Evolutionary conservation across 2,797 vertebrate species (phyloP), one percentile per base, ranked within the genome.

Genomic region (Pseudopleuronectes americanus): DNA sequence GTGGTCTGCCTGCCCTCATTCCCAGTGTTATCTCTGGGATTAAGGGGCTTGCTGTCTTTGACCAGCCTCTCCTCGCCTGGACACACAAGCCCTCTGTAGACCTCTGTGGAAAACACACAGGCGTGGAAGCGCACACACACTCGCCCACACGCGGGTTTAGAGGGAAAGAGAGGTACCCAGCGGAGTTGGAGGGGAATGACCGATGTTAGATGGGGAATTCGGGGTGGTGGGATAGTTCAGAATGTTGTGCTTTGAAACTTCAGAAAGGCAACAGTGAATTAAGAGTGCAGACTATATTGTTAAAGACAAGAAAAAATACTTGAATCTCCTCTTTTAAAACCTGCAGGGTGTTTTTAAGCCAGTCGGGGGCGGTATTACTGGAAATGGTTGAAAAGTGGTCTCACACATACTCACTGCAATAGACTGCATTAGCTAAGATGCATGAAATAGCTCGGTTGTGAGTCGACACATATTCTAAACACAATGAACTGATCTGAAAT

Each of bases 11-110:
- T 74, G 79, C 71, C 81, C 68, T 85, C 87, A 89, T 87, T 87
- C 87, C 85, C 71, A 62, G 59, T 84, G 87, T 92, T 91, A 94
- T 93, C 92, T 91, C 80, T 22, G 67, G 90, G 91, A 90, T 94
- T 94, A 93, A 92, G 85, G 47, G 77, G 86, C 89, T 90, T 70
- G 71, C 78, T 62, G 75, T 78, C 72, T 80, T 77, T 83, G 65
- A 80, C 79, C 76, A 78, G 62, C 62, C 74, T 75, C 79, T 80
- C 63, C 71, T 66, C 57, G 54, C 83, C 81, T 84, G 73, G 80
- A 81, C 85, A 69, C 76, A 87, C 83, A 87, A 87, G 84, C 64
- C 72, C 75, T 64, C 62, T 6, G 53, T 64, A 55, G 61, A 80
- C 56, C 66, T 19, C 55, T 48, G 68, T 47, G 41, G 14, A 43